Percentiles rank a stretch among this genome's conserved stretches.
Conservation (phyloP, 2,113 vertebrate genomes). For the Mesembrinibis cayennensis region DNA sequence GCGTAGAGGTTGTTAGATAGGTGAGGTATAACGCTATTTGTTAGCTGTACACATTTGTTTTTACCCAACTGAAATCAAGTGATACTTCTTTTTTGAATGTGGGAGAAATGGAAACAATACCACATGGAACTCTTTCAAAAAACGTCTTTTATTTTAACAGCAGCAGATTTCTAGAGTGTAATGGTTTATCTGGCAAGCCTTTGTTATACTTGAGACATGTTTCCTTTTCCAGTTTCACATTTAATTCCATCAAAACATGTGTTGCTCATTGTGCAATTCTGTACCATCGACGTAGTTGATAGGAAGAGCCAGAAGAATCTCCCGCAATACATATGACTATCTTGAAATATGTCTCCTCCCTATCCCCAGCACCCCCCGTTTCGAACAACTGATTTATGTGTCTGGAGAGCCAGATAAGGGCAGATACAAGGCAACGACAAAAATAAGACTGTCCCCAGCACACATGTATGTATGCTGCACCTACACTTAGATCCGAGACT, state of each 20-base stretch:
- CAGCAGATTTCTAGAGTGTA: neutral
- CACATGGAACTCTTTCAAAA: neutral
- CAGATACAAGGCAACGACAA: neutral
- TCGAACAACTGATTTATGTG: neutral
- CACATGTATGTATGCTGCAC: fast-evolving
- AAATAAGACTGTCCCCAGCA: neutral
- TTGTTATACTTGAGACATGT: neutral
- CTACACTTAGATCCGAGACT: neutral
- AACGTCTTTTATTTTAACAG: neutral
- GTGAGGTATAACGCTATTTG: neutral
- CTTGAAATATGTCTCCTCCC: neutral
- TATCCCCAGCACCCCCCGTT: fast-evolving
- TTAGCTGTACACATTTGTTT: neutral
- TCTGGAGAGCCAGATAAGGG: neutral
- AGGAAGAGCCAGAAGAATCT: neutral
- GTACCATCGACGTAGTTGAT: neutral
- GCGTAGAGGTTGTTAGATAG: neutral
- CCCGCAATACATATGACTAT: neutral
- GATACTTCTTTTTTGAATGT: neutral
- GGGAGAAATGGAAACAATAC: neutral
- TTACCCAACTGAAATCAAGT: neutral
- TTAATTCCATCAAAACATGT: neutral
- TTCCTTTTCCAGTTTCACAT: neutral
- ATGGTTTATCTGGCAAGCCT: conserved; percentile 18
- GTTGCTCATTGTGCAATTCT: neutral